These are phyloP conservation scores for Caenorhabditis japonica DNA, from an alignment of 2,888 invertebrate genomes.

Conservation along the genomic window DNA sequence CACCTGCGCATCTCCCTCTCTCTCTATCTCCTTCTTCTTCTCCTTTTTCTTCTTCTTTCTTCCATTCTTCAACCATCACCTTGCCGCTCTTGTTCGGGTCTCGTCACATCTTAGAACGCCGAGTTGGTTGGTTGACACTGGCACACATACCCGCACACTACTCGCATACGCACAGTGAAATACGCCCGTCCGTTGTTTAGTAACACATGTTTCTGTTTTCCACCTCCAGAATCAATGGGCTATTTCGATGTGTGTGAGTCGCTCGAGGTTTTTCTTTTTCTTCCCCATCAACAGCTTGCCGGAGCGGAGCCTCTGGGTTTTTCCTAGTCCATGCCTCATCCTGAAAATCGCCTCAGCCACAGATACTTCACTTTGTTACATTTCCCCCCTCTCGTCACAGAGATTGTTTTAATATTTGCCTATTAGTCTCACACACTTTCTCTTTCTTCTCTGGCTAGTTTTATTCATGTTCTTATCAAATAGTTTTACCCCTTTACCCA, in stretches of 20 bases:
- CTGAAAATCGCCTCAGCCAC: conserved; percentile 13
- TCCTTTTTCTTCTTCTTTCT: conserved; percentile 8
- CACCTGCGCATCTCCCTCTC: conserved; percentile 24
- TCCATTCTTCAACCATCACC: conserved; percentile 17
- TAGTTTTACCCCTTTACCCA: too few relatives aligned
- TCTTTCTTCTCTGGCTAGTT: conserved; percentile 2
- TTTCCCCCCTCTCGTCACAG: conserved; percentile 12
- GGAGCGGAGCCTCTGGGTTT: conserved; percentile 5
- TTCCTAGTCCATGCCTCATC: conserved; percentile 1
- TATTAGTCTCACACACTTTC: conserved; percentile 29
- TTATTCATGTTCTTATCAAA: too few relatives aligned
- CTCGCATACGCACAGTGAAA: conserved; percentile 46
- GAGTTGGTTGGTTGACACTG: conserved; percentile 52
- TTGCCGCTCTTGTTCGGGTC: conserved; percentile 45
- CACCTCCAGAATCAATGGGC: conserved; percentile 29
- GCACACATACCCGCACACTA: conserved; percentile 30
- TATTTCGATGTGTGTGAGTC: conserved; percentile 15
- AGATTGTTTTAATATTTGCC: conserved; percentile 41
- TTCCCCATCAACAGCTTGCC: conserved; percentile 26
- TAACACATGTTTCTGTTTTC: conserved; percentile 54
- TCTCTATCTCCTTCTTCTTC: conserved; percentile 3
- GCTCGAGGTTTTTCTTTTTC: conserved; percentile 22
- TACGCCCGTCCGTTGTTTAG: conserved; percentile 30
- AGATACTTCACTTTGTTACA: conserved; percentile 34
- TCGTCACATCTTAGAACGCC: conserved; percentile 47